Evolutionary conservation across 2,888 invertebrate genomes (phyloP).

Genomic region (Euzetes globulus): DNA sequence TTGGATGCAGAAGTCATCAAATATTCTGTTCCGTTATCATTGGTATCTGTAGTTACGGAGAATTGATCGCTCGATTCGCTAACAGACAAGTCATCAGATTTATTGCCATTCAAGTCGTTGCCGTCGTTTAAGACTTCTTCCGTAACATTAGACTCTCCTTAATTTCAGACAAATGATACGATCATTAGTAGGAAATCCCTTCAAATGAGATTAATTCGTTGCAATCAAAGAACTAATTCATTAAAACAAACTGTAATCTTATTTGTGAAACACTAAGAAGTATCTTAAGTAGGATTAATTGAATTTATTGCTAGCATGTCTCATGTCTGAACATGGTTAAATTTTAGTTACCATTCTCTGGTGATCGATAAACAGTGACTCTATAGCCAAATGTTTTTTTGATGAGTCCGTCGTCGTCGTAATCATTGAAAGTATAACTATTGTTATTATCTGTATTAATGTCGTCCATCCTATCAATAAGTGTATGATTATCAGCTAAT

Average conservation of each 20-base stretch:
- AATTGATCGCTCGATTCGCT: constrained; percentile 11
- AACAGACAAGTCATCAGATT: constrained; percentile 21
- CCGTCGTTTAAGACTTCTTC: constrained; percentile 30
- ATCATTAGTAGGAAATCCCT: neutral
- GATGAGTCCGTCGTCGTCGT: constrained; percentile 29
- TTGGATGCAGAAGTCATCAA: neutral
- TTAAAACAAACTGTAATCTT: too few species aligned
- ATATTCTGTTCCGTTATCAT: neutral
- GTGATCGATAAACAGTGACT: constrained; percentile 39
- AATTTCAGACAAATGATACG: neutral
- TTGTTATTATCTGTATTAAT: neutral
- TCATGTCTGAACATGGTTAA: neutral
- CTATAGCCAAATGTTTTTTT: constrained; percentile 41
- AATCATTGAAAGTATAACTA: constrained; percentile 2
- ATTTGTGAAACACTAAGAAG: too few species aligned
- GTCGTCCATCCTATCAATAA: constrained; percentile 3
- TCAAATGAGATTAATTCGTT: too few species aligned
- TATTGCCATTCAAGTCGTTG: constrained; percentile 3
- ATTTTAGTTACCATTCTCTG: constrained; percentile 23
- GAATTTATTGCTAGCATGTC: neutral
- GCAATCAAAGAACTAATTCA: too few species aligned
- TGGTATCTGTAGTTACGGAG: neutral
- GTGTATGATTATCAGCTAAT: neutral
- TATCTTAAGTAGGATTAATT: neutral
- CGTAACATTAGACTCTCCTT: constrained; percentile 29